Evolutionary conservation across 2,113 vertebrate genomes (phyloP).

Genomic region (Pantherophis guttatus): DNA sequence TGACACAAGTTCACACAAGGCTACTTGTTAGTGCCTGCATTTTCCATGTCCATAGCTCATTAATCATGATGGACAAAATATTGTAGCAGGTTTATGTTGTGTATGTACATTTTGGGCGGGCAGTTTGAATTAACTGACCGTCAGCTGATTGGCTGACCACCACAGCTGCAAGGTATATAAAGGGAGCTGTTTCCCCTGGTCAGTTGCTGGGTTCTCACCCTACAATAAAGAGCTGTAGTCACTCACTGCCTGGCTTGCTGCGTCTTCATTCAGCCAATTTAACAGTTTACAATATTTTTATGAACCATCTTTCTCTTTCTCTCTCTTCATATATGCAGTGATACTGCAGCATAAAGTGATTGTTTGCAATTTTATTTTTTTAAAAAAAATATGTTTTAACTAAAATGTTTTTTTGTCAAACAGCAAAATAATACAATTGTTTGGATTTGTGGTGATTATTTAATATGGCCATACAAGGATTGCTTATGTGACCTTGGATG

Average conservation of each 20-base stretch:
- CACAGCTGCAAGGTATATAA: too few relatives aligned
- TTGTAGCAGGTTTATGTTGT: not conserved
- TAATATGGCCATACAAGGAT: not conserved
- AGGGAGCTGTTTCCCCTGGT: too few relatives aligned
- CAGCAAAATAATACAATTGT: not conserved
- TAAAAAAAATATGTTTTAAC: not conserved
- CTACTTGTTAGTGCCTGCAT: not conserved
- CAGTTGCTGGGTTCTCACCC: too few relatives aligned
- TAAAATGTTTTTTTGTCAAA: not conserved
- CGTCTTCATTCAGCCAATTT: too few relatives aligned
- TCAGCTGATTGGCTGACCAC: too few relatives aligned
- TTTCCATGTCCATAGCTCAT: not conserved
- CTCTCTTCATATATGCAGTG: not conserved
- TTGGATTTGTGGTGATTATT: not conserved
- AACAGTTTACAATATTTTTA: not conserved
- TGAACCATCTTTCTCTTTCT: not conserved
- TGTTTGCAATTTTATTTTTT: not conserved
- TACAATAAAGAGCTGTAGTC: too few relatives aligned
- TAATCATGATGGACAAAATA: not conserved
- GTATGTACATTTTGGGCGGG: too few relatives aligned
- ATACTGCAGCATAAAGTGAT: not conserved
- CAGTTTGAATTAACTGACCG: too few relatives aligned
- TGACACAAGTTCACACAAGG: not conserved
- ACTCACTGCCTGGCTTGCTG: too few relatives aligned
- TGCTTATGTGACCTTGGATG: not conserved